A percentile compares a stretch with the other conserved stretches of the same genome.
These are phyloP conservation scores for Myiotriccus ornatus DNA, from an alignment of 2,797 vertebrate genomes.

Conservation along the genomic window DNA sequence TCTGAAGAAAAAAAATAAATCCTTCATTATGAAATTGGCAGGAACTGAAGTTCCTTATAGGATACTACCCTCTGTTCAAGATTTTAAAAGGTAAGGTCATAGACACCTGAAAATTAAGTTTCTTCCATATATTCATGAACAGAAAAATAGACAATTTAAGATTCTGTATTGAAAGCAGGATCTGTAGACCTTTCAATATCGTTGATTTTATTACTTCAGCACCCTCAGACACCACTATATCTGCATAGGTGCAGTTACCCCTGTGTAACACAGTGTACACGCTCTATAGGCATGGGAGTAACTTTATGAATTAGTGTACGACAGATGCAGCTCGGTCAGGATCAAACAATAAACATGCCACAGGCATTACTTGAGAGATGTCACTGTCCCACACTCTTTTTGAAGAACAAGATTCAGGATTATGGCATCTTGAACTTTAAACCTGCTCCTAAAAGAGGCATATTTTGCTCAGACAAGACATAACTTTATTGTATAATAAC, in stretches of 20 bases:
- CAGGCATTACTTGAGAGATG: background rate
- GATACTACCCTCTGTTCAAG: background rate
- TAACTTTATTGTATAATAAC: background rate
- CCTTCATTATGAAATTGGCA: background rate
- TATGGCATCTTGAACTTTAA: background rate
- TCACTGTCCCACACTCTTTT: background rate
- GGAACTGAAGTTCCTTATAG: background rate
- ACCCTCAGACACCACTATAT: background rate
- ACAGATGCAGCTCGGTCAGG: background rate
- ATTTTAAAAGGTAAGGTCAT: background rate
- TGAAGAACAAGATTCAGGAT: background rate
- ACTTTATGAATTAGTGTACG: background rate
- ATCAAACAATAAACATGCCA: background rate
- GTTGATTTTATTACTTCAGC: background rate
- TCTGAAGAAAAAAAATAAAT: background rate
- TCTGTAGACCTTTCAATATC: background rate
- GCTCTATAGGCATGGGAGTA: accelerated
- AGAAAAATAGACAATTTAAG: background rate
- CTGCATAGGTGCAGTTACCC: background rate
- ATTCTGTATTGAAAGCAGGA: background rate
- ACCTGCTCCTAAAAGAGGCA: background rate
- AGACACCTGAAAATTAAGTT: background rate
- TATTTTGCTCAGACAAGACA: background rate
- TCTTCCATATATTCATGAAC: background rate
- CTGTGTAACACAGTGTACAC: background rate